Conservation (phyloP, 2,888 invertebrate genomes). For the Hydriomena furcata region DNA sequence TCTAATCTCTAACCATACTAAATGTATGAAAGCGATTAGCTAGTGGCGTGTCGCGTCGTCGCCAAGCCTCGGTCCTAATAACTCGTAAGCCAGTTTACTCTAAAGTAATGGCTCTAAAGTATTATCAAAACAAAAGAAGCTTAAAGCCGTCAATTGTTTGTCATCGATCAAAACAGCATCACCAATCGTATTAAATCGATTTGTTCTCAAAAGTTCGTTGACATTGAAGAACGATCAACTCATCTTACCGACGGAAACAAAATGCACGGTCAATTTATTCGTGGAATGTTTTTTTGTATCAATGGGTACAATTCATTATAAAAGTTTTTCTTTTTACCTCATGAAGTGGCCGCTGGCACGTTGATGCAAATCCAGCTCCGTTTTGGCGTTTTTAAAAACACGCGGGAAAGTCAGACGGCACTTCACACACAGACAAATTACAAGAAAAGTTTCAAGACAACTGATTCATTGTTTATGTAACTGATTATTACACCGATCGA, state of each 20-base stretch:
- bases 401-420: constrained; percentile 54
- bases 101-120: neutral
- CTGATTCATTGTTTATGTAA: constrained; percentile 53
- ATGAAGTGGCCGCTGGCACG: constrained; percentile 90
- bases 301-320: too few relatives aligned
- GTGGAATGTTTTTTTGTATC: neutral
- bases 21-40: too few relatives aligned
- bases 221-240: constrained; percentile 27
- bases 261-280: neutral
- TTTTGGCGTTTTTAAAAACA: constrained; percentile 79
- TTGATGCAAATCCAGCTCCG: constrained; percentile 91
- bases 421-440: constrained; percentile 47
- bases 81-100: too few relatives aligned
- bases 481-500: constrained; percentile 58
- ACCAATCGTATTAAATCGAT: constrained; percentile 38
- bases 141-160: constrained; percentile 20
- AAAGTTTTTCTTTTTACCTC: constrained; percentile 81
- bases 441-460: constrained; percentile 42
- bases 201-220: constrained; percentile 36
- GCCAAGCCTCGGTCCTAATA: too few relatives aligned
- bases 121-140: constrained; percentile 31
- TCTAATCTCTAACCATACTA: too few relatives aligned
- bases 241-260: constrained; percentile 11
- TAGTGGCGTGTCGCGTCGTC: too few relatives aligned
- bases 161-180: constrained; percentile 30